Base-by-base conservation (phyloP, 2,888 invertebrate species). In the Malacosoma neustria region DNA sequence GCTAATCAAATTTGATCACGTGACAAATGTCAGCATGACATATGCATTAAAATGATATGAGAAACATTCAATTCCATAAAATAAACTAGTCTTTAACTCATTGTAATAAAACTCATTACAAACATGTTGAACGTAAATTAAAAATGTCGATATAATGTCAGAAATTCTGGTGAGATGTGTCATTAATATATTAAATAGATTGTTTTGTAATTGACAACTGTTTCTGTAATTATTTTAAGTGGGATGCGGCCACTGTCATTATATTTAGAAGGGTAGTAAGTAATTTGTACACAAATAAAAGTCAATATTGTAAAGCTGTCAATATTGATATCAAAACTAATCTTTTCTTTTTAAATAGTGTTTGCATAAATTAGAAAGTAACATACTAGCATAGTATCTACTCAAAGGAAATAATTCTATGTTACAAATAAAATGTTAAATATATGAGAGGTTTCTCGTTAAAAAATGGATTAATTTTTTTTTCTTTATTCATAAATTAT, bases 21-120 rank as follows among this genome's bases (percentile, higher is more conserved):
- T 82, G 81, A 82, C 84, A 82, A 79, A 73, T 72, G 74, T 76
- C 81, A 70, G 41, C 52, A 51, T 72, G 73, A 75, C 79, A 75
- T 80, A 77, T 80, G 80, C 70, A 57, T 51, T 40, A 14, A 35
- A 30, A 37, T 30, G 32, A 33, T 14, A 33, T 36, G 35, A 22
- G 35, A 36, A 14, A 40, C n/a, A n/a, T n/a, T n/a, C n/a, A n/a
- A n/a, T n/a, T n/a, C n/a, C n/a, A n/a, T n/a, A n/a, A n/a, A n/a
- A n/a, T n/a, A n/a, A n/a, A 7, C 6, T 22, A 4, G 2, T 14
- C 12, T 31, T 29, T 40, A 32, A 11, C 1, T n/a, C 3, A 11
- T 32, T 3, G 14, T 1, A 29, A 32, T 50, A 54, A 32, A 37
- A 43, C 40, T 33, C 6, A 6, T 22, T n/a, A n/a, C n/a, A n/a